These are phyloP conservation scores for Epinotia brunnichana DNA, from an alignment of 2,888 invertebrate species.

Conservation along the genomic window DNA sequence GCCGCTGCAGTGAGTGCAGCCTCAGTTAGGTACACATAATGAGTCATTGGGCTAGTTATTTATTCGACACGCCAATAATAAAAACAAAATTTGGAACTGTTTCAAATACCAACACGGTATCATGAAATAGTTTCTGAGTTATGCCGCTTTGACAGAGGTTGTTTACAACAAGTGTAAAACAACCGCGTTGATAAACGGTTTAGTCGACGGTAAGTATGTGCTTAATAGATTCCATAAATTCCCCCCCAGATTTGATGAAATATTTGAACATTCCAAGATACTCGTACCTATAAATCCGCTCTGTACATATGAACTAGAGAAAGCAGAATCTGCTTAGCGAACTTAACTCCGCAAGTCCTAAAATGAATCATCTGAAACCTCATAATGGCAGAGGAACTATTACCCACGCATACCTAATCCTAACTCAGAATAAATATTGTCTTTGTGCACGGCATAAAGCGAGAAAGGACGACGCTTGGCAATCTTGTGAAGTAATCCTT, in stretches of 20 bases:
- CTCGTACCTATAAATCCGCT: background rate
- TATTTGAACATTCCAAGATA: background rate
- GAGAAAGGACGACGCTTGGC: constrained; percentile 68
- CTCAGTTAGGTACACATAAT: too few relatives aligned
- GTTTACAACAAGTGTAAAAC: background rate
- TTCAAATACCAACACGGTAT: background rate
- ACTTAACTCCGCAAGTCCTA: constrained; percentile 17
- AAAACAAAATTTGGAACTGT: background rate
- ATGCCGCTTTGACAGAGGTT: background rate
- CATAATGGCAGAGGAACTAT: constrained; percentile 38
- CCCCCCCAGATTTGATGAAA: background rate
- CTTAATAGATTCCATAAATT: background rate
- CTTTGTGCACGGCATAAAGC: constrained; percentile 65
- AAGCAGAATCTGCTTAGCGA: background rate
- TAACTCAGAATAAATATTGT: constrained; percentile 64
- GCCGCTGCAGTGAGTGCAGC: too few relatives aligned
- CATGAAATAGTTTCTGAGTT: background rate
- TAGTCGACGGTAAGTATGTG: background rate
- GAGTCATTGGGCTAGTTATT: too few relatives aligned
- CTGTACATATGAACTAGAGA: background rate
- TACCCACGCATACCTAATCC: constrained; percentile 48
- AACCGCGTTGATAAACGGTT: background rate
- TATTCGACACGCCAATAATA: background rate
- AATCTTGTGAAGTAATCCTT: constrained; percentile 55
- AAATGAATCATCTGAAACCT: constrained; percentile 29